Base-by-base conservation (phyloP, 2,797 vertebrate species). In the Leptoclinus maculatus region DNA sequence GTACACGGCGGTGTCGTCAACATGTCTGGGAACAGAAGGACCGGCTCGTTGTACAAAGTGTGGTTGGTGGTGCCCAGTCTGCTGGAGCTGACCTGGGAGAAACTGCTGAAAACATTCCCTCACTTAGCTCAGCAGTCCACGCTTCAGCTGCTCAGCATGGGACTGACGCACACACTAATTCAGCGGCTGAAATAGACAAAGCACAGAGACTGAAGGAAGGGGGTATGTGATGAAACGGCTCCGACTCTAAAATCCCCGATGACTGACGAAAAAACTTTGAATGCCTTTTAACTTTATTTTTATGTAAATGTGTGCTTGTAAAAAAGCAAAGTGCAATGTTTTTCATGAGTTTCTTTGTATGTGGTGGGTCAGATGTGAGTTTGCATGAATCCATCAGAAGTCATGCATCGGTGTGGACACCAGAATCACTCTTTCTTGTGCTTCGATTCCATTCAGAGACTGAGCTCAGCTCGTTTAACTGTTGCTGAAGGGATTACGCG, bases 61-160 rank as follows among this genome's bases (percentile, higher is more conserved):
- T 99, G 98, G 98, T 89, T 99, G 93, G 97, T 97, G 83, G 98
- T 98, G 0, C 98, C 98, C 81, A 99, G 97, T 85, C 95, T 99
- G 88, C 95, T 99, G 94, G 98, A 99, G 95, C 95, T 99, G 88
- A 97, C 96, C 0, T 99, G 97, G 98, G 98, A 99, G 92, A 97
- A 95, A 89, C 96, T 99, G 27, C 95, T 99, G 27, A 95, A 95
- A 19, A 94, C 90, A 1, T 98, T 96, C 91, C 98, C 98, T 57
- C 96, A 96, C 27, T 80, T 99, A 51, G 92, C 96, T 39, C 95
- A 94, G 43, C 96, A 99, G 80, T 96, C 96, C 85, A 93, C 95
- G 49, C 88, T 94, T 51, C 97, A 98, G 95, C 97, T 99, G 81
- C 95, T 98, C 88, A 95, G 96, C 94, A 95, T 99, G 19, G 98